These are phyloP conservation scores for Anolis apletophallus DNA, from an alignment of 2,797 vertebrate genomes.

Conservation along the genomic window DNA sequence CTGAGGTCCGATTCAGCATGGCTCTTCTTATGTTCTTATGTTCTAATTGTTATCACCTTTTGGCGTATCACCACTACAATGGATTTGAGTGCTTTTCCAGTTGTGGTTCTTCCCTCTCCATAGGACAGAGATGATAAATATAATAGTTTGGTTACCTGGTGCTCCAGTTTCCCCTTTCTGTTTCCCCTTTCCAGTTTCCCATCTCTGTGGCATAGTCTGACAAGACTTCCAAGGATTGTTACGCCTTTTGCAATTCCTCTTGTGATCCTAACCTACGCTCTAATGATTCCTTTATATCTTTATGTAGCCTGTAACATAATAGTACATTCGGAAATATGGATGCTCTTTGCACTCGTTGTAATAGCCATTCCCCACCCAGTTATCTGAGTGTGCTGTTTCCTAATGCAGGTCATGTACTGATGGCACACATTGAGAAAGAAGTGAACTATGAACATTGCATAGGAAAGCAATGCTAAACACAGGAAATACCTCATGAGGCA, in stretches of 20 bases:
- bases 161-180: background rate
- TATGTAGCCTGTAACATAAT: no score
- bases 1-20: no score
- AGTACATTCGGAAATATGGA: no score
- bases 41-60: background rate
- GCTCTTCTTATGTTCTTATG: no score
- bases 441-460: background rate
- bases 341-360: no score
- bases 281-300: background rate
- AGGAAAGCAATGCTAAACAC: background rate
- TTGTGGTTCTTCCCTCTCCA: background rate
- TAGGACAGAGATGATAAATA: background rate
- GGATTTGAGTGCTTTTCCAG: background rate
- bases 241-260: background rate
- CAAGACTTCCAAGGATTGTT: background rate
- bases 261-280: background rate
- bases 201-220: background rate
- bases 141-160: background rate
- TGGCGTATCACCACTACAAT: no score
- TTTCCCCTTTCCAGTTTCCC: background rate
- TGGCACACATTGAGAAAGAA: no score
- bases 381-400: background rate
- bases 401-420: background rate
- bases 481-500: background rate
- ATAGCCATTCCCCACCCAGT: no score